Conservation (phyloP, 2,888 invertebrate genomes). For the Cancer borealis region DNA sequence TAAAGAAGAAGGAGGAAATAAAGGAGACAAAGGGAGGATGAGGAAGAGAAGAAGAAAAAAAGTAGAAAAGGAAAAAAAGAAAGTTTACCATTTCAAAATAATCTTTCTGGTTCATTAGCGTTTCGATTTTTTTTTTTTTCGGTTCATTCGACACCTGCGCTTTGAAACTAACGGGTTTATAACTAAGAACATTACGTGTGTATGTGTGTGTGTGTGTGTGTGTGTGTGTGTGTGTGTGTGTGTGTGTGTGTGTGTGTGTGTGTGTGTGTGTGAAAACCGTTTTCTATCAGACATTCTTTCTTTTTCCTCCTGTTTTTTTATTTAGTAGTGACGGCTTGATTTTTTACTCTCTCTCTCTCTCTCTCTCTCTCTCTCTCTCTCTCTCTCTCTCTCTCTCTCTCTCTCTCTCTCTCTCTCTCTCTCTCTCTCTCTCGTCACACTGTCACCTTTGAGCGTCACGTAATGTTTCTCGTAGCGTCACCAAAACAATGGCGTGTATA, state of each 20-base stretch:
- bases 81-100: not conserved
- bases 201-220: not conserved
- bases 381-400: conserved; percentile 28
- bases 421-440: not conserved
- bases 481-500: too few relatives aligned
- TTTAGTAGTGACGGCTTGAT: not conserved
- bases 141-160: not conserved
- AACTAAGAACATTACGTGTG: not conserved
- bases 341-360: not conserved
- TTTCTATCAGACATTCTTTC: not conserved
- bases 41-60: not conserved
- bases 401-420: conserved; percentile 46
- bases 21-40: not conserved
- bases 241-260: not conserved
- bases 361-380: conserved; percentile 7
- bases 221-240: not conserved
- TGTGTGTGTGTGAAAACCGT: not conserved
- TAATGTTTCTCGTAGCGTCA: too few relatives aligned
- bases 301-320: not conserved
- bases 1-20: not conserved
- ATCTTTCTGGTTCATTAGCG: not conserved
- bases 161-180: not conserved
- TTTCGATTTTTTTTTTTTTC: not conserved
- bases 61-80: not conserved
- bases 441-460: too few relatives aligned